Base-by-base conservation (phyloP, 2,113 vertebrate species). In the Plestiodon gilberti region DNA sequence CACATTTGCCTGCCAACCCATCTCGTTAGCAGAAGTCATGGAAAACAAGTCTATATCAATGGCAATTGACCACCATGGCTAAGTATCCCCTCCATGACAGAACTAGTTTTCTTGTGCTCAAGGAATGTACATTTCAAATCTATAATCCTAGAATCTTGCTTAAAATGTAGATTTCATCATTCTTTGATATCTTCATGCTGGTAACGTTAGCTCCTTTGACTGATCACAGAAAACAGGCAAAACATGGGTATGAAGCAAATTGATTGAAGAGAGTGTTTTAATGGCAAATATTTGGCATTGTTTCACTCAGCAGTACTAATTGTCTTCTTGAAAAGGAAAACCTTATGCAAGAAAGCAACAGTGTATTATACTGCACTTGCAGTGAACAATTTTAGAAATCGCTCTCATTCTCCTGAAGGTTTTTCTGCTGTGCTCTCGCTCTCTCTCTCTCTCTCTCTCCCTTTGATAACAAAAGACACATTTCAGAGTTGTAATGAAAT, bases 251-350 rank as follows among this genome's bases (percentile, higher is more conserved):
- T 6, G 10, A 92, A 76, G n/a, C 57, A 82, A 89, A 90, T 78
- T 91, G 0, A 91, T 92, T 86, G 91, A 74, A 80, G 77, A 76
- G 25, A 40, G 52, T 22, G 38, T 89, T n/a, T 82, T 91, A 91
- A 94, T 89, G 43, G 81, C 0, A 88, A 70, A 94, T 86, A 87
- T 91, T 94, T 86, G 87, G 77, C 90, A 89, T 89, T 95, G 87
- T 94, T 48, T 95, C 93, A 75, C 89, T 52, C 91, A 84, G 77
- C 89, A 89, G 43, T 48, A 8, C 84, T 94, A 93, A 95, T 93
- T 91, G 92, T 80, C 79, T 91, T 94, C 89, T 90, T 93, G 92
- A 93, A 89, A 94, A 87, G 79, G 91, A 74, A 92, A 93, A 82
- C 86, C 90, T 91, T 91, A 93, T 94, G 90, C 90, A 86, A 0